These are phyloP conservation scores for Choristoneura fumiferana DNA, from an alignment of 1,140 invertebrate species.

Conservation along the genomic window DNA sequence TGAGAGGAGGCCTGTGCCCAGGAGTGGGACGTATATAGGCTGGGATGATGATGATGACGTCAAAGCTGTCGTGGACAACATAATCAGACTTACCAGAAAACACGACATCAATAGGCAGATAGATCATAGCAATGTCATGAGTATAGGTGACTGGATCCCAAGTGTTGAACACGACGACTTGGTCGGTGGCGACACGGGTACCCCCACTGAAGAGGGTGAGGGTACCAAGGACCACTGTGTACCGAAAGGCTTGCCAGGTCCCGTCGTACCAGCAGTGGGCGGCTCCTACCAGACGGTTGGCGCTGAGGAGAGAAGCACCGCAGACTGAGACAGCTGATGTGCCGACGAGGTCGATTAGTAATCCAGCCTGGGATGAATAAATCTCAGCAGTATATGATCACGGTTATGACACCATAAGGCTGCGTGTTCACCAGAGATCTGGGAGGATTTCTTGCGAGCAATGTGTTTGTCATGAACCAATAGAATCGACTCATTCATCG, in stretches of 20 bases:
- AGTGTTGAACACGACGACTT: slow-evolving; percentile 32
- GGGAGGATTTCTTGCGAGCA: too few species aligned
- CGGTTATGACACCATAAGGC: too few species aligned
- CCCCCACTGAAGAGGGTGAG: slow-evolving; percentile 41
- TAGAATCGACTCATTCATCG: too few species aligned
- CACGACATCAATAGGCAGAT: slow-evolving; percentile 41
- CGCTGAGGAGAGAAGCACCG: slow-evolving; percentile 36
- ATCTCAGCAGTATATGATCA: too few species aligned
- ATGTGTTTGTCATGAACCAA: too few species aligned
- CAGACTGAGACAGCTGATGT: slow-evolving; percentile 32
- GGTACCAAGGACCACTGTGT: slow-evolving; percentile 46
- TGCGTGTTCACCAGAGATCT: too few species aligned
- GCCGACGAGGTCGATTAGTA: slow-evolving; percentile 32
- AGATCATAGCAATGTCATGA: slow-evolving; percentile 47
- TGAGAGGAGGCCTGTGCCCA: too few species aligned
- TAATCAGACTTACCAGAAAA: slow-evolving; percentile 43
- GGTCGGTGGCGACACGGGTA: slow-evolving; percentile 30
- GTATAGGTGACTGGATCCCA: slow-evolving; percentile 29
- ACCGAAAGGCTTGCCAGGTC: slow-evolving; percentile 33
- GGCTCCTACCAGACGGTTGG: slow-evolving; percentile 36
- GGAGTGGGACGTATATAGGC: too few species aligned
- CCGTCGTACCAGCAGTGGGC: slow-evolving; percentile 54
- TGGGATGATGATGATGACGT: too few species aligned
- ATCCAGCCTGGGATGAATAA: slow-evolving; percentile 46
- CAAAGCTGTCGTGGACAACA: too few species aligned